Conservation (phyloP, 2,888 invertebrate species). For the Phalera bucephala region DNA sequence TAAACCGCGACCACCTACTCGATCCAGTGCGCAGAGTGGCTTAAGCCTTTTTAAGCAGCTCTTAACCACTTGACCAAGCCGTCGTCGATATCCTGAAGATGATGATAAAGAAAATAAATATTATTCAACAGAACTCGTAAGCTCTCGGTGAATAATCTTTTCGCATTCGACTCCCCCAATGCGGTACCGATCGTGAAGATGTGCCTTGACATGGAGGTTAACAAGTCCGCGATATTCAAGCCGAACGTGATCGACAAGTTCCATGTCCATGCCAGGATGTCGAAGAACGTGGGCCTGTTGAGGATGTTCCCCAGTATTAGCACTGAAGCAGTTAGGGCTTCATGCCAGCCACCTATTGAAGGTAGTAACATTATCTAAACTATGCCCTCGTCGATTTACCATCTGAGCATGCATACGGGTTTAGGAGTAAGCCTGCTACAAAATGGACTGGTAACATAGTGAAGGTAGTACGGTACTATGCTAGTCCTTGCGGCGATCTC, state of each 20-base stretch:
- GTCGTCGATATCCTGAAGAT: no score
- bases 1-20: no score
- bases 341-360: constrained; percentile 88
- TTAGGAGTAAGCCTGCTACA: no score
- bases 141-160: constrained; percentile 86
- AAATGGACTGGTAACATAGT: no score
- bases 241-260: constrained; percentile 83
- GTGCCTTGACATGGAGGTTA: constrained; percentile 90
- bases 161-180: constrained; percentile 95
- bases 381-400: no score
- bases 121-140: constrained; percentile 90
- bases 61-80: no score
- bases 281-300: constrained; percentile 92
- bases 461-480: no score
- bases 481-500: no score
- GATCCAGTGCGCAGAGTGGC: no score
- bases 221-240: constrained; percentile 69
- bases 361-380: constrained; percentile 46
- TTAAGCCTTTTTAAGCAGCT: no score
- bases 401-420: no score
- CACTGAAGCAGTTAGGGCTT: constrained; percentile 87
- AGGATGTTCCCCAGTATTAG: constrained; percentile 97
- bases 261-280: constrained; percentile 87
- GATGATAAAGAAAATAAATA: no score
- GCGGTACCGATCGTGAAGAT: constrained; percentile 91